Base-by-base conservation (phyloP, 2,888 invertebrate species). In the Drosophila nr. perissopoda region DNA sequence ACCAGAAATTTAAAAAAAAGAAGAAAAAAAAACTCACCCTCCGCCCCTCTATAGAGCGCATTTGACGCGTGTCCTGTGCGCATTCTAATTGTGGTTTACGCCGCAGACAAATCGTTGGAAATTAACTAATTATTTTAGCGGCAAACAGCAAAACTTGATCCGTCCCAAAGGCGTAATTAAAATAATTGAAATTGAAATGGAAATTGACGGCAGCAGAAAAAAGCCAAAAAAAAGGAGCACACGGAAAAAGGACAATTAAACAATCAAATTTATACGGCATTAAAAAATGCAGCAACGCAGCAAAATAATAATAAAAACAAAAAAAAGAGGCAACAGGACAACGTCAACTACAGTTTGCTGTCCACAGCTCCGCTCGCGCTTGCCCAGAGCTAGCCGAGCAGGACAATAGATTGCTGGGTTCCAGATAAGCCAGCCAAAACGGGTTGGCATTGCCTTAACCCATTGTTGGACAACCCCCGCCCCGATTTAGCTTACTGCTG, bases 111-210 rank as follows among this genome's bases (percentile, higher is more conserved):
- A 87, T 86, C 80, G 88, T 74, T 68, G 33, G 70, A 87, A 87
- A 88, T 88, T 88, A 88, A 88, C 86, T 87, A 86, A 86, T 86
- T 86, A 87, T 75, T 71, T 69, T 67, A 63, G 64, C 48, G 75
- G 54, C 61, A 60, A 61, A 61, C 69, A 69, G 67, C 53, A 33
- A 53, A 65, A 36, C 65, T 54, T 40, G 63, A 72, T 58, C 66
- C 67, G 60, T 66, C 67, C 63, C 49, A 31, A 53, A 68, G 76
- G 74, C 69, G 65, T 77, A 83, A 85, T 87, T 85, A 87, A 75
- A 86, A 80, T 88, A 86, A 88, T 86, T 82, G 81, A 82, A 84
- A 80, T 65, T 68, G 33, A 63, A 60, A 66, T 66, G 62, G 72
- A 76, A 83, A 75, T 60, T 63, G 59, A 49, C 61, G 40, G 40